Evolutionary conservation across 1,140 invertebrate genomes (phyloP), one percentile per base, ranked within the genome.

Genomic region (Frieseomelitta varia): DNA sequence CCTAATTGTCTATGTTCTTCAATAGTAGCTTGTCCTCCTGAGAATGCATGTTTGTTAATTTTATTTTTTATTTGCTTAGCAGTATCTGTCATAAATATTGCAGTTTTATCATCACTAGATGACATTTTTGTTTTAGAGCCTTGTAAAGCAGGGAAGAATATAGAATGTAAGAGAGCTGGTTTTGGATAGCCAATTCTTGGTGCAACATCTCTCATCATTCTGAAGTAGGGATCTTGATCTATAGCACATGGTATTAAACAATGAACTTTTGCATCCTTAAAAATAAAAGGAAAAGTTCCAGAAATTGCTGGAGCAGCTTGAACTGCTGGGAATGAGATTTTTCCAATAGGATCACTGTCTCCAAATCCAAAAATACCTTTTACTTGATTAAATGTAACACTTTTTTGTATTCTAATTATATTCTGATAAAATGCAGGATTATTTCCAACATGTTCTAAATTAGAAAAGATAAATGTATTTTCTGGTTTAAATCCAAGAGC

Each of bases 151-250:
- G 99, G 99, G 90, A 99, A 98, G 95, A 99, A 99, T 55, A 96
- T 96, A 1, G 98, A 99, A 94, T 99, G 99, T 0, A 99, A 93
- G 1, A 99, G 94, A 1, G 99, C 97, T n/a, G 99, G 99, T 93
- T 99, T 99, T 0, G 96, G 96, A 92, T 96, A 97, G 34, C 97
- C 97, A 21, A 99, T 95, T 81, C 97, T 96, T 1, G 99, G 99
- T 0, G 99, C 98, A 30, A 99, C 98, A 95, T 99, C 99, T 83
- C 99, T 96, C 0, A 98, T 99, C 99, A 99, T 99, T 80, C 99
- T 96, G 94, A 99, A 99, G 94, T 99, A 99, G 0, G 99, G 99
- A 95, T 99, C 99, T 96, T 99, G 99, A 96, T 99, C 99, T 91
- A 99, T 99, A 53, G 99, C 99, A 95, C 99, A 99, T 0, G 99